Percentiles rank a stretch among this genome's conserved stretches.
phyloP scores from a whole-genome alignment of 30 jellyfish, hydroid and myxozoan species.

The Phacellophora camtschatica region DNA sequence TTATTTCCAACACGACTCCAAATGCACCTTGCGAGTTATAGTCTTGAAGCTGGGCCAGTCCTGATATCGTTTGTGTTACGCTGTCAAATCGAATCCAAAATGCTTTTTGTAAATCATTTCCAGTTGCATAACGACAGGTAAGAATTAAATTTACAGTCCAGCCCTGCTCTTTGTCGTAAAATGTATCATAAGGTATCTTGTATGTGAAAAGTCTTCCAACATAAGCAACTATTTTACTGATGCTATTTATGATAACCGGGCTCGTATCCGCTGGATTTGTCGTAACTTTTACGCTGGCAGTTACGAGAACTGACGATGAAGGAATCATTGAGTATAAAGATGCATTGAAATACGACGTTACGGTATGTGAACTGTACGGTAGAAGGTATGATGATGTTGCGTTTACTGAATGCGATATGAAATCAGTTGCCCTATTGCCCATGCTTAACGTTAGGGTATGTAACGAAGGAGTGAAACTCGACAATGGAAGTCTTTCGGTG shows the following conservation, averaged over 20 bases:
- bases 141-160: slow-evolving; percentile 23
- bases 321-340: background rate
- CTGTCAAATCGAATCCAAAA: slow-evolving; percentile 53
- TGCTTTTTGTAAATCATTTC: slow-evolving; percentile 1
- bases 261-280: slow-evolving; percentile 18
- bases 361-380: too few species aligned
- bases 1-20: slow-evolving; percentile 9
- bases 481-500: too few species aligned
- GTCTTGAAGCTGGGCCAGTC: slow-evolving; percentile 25
- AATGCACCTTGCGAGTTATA: slow-evolving; percentile 19
- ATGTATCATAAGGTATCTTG: slow-evolving; percentile 57
- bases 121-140: slow-evolving; percentile 31
- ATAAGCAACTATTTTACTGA: slow-evolving; percentile 30
- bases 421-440: too few species aligned
- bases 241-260: slow-evolving; percentile 46
- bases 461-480: too few species aligned
- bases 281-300: background rate
- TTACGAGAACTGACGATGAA: background rate
- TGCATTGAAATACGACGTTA: background rate
- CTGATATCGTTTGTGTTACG: slow-evolving; percentile 36
- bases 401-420: too few species aligned
- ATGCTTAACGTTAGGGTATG: too few species aligned
- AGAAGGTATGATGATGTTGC: too few species aligned
- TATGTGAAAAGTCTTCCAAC: slow-evolving; percentile 36
- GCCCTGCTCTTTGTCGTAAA: slow-evolving; percentile 60